A percentile compares a stretch with the other conserved stretches of the same genome.
These are phyloP conservation scores for Diarsia rubi DNA, from an alignment of 2,888 invertebrate genomes.

Conservation along the genomic window DNA sequence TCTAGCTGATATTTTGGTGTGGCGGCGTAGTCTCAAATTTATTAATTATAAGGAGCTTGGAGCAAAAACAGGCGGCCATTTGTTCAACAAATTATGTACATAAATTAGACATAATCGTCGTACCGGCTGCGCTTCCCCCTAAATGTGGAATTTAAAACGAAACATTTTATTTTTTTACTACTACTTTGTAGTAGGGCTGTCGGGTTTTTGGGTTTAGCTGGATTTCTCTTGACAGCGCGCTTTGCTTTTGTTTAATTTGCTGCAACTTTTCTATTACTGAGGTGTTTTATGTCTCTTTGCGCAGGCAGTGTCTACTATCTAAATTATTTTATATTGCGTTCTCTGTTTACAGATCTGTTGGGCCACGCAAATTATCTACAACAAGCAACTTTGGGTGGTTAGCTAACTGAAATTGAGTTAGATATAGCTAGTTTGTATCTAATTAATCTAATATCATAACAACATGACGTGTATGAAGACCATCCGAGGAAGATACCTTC, in stretches of 20 bases:
- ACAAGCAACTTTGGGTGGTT: not conserved
- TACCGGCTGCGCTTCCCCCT: conserved; percentile 66
- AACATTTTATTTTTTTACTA: conserved; percentile 61
- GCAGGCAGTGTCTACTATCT: not conserved
- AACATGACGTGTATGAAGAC: not conserved
- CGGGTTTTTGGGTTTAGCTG: not conserved
- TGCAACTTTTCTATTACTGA: not conserved
- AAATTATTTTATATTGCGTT: not conserved
- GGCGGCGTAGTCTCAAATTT: conserved; percentile 60
- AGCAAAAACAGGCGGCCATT: conserved; percentile 71
- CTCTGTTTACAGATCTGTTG: not conserved
- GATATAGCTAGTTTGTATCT: not conserved
- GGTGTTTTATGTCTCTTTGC: not conserved
- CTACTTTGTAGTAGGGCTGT: conserved; percentile 42
- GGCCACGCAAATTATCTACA: not conserved
- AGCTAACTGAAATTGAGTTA: not conserved
- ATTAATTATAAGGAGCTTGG: conserved; percentile 70
- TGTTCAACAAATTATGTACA: conserved; percentile 77
- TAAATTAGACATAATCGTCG: conserved; percentile 76
- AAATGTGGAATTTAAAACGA: conserved; percentile 66
- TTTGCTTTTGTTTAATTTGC: conserved; percentile 13
- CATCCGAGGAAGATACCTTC: not conserved
- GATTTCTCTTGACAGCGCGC: not conserved
- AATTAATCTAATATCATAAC: not conserved
- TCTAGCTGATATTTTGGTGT: conserved; percentile 50